Percentiles rank a stretch among this genome's conserved stretches.
Evolutionary conservation across 2,888 invertebrate species (phyloP).

Genomic region (Drosophila imparisetae): DNA sequence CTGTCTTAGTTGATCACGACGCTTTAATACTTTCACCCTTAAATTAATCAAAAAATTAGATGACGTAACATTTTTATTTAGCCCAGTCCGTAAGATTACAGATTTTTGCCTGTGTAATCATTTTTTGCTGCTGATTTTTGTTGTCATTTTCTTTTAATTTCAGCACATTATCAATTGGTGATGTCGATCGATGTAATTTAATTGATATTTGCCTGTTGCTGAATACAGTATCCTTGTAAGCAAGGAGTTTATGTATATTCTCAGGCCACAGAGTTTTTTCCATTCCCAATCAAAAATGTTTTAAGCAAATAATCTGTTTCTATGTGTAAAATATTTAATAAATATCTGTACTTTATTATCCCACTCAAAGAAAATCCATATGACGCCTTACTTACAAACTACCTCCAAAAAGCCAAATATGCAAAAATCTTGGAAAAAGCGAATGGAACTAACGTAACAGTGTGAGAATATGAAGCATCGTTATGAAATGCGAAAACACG

Average conservation of each 20-base stretch:
- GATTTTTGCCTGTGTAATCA: not conserved
- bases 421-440: not conserved
- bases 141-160: not conserved
- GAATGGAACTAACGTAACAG: not conserved
- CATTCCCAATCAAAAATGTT: not conserved
- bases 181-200: not conserved
- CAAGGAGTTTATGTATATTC: not conserved
- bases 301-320: not conserved
- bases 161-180: not conserved
- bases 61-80: not conserved
- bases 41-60: too few relatives aligned
- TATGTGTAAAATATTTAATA: not conserved
- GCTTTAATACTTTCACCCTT: too few relatives aligned
- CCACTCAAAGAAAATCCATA: not conserved
- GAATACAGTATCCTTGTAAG: not conserved
- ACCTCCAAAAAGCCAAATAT: not conserved
- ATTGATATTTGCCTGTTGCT: not conserved
- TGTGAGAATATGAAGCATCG: not conserved
- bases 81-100: not conserved
- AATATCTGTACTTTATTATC: not conserved
- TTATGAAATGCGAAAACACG: too few relatives aligned
- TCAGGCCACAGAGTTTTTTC: not conserved
- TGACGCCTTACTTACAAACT: not conserved
- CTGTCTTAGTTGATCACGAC: too few relatives aligned
- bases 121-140: not conserved